A percentile compares a stretch with the other conserved stretches of the same genome.
phyloP scores from a whole-genome alignment of 1,140 invertebrate species.

The Batillaria attramentaria region DNA sequence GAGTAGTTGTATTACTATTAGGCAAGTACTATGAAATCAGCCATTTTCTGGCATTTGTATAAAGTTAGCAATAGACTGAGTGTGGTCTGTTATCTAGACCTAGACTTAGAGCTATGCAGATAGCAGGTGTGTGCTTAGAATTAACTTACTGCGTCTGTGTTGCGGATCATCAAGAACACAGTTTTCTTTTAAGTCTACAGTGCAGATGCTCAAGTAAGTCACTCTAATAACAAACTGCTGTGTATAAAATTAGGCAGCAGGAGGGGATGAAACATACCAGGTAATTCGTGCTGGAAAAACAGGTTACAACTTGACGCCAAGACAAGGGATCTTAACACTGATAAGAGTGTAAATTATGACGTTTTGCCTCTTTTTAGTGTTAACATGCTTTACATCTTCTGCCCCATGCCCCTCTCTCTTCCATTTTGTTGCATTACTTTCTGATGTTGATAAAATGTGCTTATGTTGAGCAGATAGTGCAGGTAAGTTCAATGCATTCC shows the following conservation, averaged over 20 bases:
- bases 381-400: background rate
- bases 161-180: background rate
- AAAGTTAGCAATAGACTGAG: background rate
- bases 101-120: background rate
- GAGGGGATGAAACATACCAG: no score
- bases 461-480: background rate
- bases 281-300: no score
- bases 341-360: no score
- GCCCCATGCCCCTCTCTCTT: background rate
- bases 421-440: slow-evolving; percentile 1
- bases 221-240: no score
- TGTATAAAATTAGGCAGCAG: no score
- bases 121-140: background rate
- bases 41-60: background rate
- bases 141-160: background rate
- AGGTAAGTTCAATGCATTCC: slow-evolving; percentile 4
- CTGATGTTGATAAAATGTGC: no score
- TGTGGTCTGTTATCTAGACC: background rate
- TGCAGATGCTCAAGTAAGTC: no score
- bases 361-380: background rate
- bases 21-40: background rate
- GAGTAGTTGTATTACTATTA: slow-evolving; percentile 28
- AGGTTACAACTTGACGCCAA: no score
- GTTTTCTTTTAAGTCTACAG: no score
- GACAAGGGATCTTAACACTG: no score